Evolutionary conservation across 2,797 vertebrate genomes (phyloP), one percentile per base, ranked within the genome.

Genomic region (Distichodus sexfasciatus): DNA sequence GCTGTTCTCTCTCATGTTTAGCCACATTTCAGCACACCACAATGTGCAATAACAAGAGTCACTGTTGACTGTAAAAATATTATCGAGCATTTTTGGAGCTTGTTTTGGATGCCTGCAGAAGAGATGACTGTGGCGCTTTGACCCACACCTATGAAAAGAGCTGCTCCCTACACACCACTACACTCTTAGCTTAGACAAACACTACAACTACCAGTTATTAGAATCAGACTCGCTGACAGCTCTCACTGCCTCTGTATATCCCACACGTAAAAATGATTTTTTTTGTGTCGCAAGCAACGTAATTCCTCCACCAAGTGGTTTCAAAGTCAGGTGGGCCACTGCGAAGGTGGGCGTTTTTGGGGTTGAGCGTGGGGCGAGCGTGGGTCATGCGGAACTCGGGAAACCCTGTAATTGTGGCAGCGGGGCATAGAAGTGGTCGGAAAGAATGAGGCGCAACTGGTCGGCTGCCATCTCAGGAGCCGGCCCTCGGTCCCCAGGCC

Each of bases 241-340:
- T 23, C 44, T 47, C 19, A 5, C 17, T 47, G 7, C 24, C 44
- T 47, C n/a, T n/a, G n/a, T n/a, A n/a, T n/a, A n/a, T n/a, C n/a
- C n/a, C n/a, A n/a, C n/a, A n/a, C n/a, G n/a, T n/a, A n/a, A n/a
- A n/a, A n/a, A n/a, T n/a, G n/a, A n/a, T n/a, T n/a, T n/a, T n/a
- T n/a, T n/a, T n/a, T n/a, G n/a, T n/a, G n/a, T n/a, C n/a, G n/a
- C n/a, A n/a, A n/a, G n/a, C n/a, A n/a, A n/a, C n/a, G n/a, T n/a
- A n/a, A n/a, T n/a, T n/a, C n/a, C n/a, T n/a, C n/a, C n/a, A n/a
- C n/a, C n/a, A n/a, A n/a, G n/a, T n/a, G n/a, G n/a, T n/a, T n/a
- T n/a, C n/a, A n/a, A n/a, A n/a, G n/a, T 81, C 84, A 86, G 85
- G 84, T 89, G 87, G 82, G 78, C 82, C 82, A 79, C 72, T 47